Percentiles rank a stretch among this genome's conserved stretches.
Conservation (phyloP, 2,888 invertebrate species). For the Agrenia bidenticulata region DNA sequence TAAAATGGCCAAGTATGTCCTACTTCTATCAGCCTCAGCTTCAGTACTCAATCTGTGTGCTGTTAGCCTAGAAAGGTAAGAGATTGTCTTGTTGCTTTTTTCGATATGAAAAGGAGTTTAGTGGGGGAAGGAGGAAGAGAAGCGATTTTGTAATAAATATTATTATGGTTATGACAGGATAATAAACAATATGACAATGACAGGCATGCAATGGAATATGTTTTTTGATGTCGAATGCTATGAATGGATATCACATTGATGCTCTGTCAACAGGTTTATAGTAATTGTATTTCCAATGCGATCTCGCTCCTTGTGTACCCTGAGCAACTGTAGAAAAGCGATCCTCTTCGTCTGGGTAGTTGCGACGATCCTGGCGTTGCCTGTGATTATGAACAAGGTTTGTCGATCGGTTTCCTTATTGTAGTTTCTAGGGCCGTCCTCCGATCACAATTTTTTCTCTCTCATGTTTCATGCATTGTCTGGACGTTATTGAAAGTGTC, state of each 20-base stretch:
- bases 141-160: no score
- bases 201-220: no score
- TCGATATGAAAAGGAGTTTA: no score
- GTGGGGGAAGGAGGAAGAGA: no score
- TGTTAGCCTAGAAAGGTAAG: constrained; percentile 60
- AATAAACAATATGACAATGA: no score
- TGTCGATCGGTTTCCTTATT: constrained; percentile 22
- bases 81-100: no score
- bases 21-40: constrained; percentile 59
- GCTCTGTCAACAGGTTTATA: constrained; percentile 57
- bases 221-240: background rate
- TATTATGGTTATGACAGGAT: no score
- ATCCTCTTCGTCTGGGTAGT: constrained; percentile 59
- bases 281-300: constrained; percentile 62
- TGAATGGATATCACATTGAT: background rate
- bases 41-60: constrained; percentile 60
- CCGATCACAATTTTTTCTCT: no score
- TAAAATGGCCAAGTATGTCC: constrained; percentile 58
- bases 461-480: no score
- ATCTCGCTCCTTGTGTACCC: constrained; percentile 59
- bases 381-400: constrained; percentile 59
- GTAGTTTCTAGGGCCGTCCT: no score
- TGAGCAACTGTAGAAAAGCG: constrained; percentile 58
- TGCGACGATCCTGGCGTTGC: constrained; percentile 57
- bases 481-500: no score